Evolutionary conservation across 2,113 vertebrate species (phyloP), one percentile per base, ranked within the genome.

Genomic region (Cyprinus carpio): DNA sequence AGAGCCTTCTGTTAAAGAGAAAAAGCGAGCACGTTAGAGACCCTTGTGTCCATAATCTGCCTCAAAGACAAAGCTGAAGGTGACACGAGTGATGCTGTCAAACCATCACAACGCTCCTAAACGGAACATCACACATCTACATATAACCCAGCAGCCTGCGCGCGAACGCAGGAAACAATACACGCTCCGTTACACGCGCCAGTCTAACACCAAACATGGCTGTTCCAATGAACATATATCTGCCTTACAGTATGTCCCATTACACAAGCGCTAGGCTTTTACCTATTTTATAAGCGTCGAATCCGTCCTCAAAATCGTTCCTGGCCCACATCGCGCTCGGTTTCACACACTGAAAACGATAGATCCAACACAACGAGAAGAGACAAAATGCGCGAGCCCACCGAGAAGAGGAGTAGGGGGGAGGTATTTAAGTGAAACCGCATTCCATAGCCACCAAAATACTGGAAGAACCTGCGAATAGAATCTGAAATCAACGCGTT

Each of bases 241-340:
- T 34, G 64, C 6, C 29, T 82, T 29, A 56, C 18, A 34, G 43
- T 82, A n/a, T 65, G 64, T 34, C n/a, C n/a, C 20, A 81, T 27
- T 49, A 27, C n/a, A 62, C 29, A 6, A 13, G 43, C 7, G 16
- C 20, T 20, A 31, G n/a, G 3, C 12, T 49, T 85, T 81, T 88
- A 92, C 92, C 92, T 40, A 87, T 71, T 85, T 91, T 92, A 83
- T 88, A 91, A 13, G 87, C 49, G 37, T 90, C 90, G 67, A 90
- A 88, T 27, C 86, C 89, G 46, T 90, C 91, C 82, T 90, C 90
- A 23, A 91, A 91, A 56, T 91, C 90, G 78, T 78, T 88, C 80
- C 89, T 91, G 78, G 83, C 84, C 92, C 92, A 93, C 92, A 93
- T 93, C 18, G 82, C 87, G 43, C 54, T 54, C 75, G 89, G 49